A percentile compares a stretch with the other conserved stretches of the same genome.
phyloP scores from a whole-genome alignment of 2,113 vertebrate genomes.

The Actenoides lindsayi region DNA sequence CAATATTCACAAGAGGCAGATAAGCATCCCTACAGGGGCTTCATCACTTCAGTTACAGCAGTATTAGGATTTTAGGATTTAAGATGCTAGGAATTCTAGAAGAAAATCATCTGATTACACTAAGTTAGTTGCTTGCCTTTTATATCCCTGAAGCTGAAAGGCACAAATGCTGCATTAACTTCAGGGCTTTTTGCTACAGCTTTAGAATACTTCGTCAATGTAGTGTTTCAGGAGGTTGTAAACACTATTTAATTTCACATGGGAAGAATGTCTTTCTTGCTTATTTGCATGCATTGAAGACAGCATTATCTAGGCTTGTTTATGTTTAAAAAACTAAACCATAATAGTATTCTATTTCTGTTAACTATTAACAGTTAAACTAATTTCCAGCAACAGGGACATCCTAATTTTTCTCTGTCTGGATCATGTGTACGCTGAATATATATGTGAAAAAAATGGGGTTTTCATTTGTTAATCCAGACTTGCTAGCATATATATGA shows the following conservation, averaged over 20 bases:
- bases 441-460: neutral
- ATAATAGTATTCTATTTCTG: neutral
- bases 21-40: neutral
- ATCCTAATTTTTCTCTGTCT: neutral
- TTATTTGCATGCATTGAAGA: neutral
- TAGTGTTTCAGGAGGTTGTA: neutral
- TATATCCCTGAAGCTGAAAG: neutral
- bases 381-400: neutral
- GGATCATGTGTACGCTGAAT: rapidly evolving
- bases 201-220: neutral
- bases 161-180: neutral
- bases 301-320: neutral
- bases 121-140: neutral
- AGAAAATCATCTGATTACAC: neutral
- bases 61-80: neutral
- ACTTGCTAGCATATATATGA: neutral
- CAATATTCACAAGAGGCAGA: neutral
- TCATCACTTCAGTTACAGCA: neutral
- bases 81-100: neutral
- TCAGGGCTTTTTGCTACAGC: neutral
- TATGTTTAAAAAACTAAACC: neutral
- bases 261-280: neutral
- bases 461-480: neutral
- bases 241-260: neutral
- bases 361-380: neutral